These are phyloP conservation scores for Gymnarchus niloticus DNA, from an alignment of 2,113 vertebrate species.

Conservation along the genomic window DNA sequence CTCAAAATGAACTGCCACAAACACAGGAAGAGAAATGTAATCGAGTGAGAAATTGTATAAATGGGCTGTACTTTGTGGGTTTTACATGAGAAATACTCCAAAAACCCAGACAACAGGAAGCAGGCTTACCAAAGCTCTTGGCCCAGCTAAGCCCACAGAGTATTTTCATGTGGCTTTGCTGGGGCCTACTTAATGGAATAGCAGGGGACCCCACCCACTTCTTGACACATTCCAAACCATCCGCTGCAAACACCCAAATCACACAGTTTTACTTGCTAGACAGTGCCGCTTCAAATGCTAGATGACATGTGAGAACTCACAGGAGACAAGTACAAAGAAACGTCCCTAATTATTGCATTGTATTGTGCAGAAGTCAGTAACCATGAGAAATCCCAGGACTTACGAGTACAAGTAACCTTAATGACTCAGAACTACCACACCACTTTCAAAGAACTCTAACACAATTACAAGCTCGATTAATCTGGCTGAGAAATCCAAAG, in stretches of 20 bases:
- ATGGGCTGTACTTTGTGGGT: neutral
- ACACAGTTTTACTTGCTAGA: no score
- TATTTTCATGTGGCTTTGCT: conserved; percentile 9
- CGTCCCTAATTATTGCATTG: neutral
- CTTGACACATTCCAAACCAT: neutral
- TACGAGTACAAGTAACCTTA: neutral
- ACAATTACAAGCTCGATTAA: neutral
- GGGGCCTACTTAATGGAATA: neutral
- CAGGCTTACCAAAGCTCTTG: neutral
- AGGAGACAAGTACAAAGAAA: neutral
- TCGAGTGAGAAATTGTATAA: neutral
- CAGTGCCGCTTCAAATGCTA: conserved; percentile 12
- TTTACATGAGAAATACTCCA: neutral
- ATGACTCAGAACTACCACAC: neutral
- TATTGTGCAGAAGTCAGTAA: neutral
- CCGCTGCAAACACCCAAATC: neutral
- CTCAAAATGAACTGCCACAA: neutral
- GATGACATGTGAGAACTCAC: neutral
- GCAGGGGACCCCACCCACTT: neutral
- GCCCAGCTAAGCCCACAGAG: neutral
- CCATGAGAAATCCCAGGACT: neutral
- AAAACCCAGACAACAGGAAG: neutral
- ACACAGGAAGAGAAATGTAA: neutral
- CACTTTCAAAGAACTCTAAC: neutral
- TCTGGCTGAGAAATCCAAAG: neutral